phyloP scores from a whole-genome alignment of 1,140 invertebrate genomes.

The Drosophila ananassae region DNA sequence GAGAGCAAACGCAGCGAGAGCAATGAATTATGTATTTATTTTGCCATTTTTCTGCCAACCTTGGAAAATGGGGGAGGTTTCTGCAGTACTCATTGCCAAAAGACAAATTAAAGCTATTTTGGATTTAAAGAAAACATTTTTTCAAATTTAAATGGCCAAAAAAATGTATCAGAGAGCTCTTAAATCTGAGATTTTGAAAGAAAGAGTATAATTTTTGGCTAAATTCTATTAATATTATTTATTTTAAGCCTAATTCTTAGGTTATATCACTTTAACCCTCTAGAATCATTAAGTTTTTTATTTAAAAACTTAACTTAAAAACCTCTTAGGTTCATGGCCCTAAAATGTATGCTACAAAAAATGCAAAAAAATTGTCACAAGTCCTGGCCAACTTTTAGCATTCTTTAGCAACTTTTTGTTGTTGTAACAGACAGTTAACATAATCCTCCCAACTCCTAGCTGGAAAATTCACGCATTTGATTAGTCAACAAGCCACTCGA shows the following conservation, averaged over 20 bases:
- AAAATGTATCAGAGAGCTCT: too few species aligned
- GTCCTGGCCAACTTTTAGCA: neutral
- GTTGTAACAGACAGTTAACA: constrained; percentile 16
- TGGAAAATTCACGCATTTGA: constrained; percentile 36
- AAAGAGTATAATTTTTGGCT: too few species aligned
- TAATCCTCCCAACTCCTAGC: constrained; percentile 9
- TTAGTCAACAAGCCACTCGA: constrained; percentile 43
- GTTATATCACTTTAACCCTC: too few species aligned
- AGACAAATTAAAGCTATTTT: neutral
- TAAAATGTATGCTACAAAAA: neutral
- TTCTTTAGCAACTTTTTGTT: neutral
- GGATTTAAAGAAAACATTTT: too few species aligned
- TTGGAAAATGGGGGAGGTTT: neutral
- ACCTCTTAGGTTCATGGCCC: neutral
- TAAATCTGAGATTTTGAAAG: too few species aligned
- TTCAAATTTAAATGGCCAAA: too few species aligned
- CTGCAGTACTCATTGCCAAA: neutral
- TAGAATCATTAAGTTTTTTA: too few species aligned
- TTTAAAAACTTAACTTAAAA: too few species aligned
- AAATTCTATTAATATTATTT: too few species aligned
- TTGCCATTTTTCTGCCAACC: constrained; percentile 4
- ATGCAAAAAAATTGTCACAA: neutral
- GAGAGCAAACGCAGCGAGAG: constrained; percentile 4
- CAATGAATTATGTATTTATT: constrained; percentile 47
- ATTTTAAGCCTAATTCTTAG: too few species aligned